Evolutionary conservation across 92 coral and sea anemone species (phyloP), one percentile per base, ranked within the genome.

Genomic region (Epizoanthus fatuus): DNA sequence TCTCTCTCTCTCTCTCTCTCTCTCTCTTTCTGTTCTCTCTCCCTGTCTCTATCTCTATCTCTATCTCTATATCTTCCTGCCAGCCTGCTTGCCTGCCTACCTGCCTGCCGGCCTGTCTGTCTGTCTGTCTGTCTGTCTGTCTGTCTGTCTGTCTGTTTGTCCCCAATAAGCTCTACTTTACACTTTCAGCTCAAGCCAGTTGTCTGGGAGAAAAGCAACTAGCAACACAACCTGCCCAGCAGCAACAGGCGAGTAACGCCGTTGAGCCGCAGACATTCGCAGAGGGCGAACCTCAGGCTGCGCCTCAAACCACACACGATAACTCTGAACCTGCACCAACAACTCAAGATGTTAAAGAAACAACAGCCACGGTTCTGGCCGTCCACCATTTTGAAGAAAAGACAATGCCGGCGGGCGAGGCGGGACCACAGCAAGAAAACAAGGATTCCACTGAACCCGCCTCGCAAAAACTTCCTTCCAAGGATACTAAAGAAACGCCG

Each of bases 151-250:
- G 29, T 19, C 17, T 0, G 37, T 37, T 13, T 7, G 14, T 77
- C 22, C 0, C 14, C 9, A 49, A 49, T 1, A 49, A 49, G 2
- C 53, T 29, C 53, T 7, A 49, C 53, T 8, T 49, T 49, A 49
- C 53, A 49, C 53, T 12, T 5, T 49, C 53, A 49, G 53, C 53
- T 49, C 10, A 49, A 77, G 70, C 4, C 20, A 42, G n/a, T 11
- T 5, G 14, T 11, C 40, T 10, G 42, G 58, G 44, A 77, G 56
- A 77, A 77, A 77, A 77, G 82, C 82, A 77, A 62, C 82, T 19
- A 77, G 82, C 82, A 77, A 40, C 69, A 11, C 22, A 42, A 12
- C 25, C 70, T 60, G 20, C 29, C 45, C 40, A 42, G 63, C 56
- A 59, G 8, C 44, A 60, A 20, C 71, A 77, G 20, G 4, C 59